These are phyloP conservation scores for Aphidius ervi DNA, from an alignment of 1,140 invertebrate genomes.

Conservation along the genomic window DNA sequence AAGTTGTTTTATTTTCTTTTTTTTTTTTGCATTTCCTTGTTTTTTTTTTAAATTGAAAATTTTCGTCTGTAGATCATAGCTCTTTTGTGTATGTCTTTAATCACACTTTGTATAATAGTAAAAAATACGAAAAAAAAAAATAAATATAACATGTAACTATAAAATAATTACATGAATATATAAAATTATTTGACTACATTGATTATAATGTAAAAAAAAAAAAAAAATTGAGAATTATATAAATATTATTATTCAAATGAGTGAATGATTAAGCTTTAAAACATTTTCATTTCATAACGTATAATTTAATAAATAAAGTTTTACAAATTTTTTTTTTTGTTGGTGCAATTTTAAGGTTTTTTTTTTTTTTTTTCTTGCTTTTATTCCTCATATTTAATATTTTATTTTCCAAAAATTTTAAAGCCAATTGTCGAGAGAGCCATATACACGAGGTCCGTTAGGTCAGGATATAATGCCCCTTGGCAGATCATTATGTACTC, in stretches of 20 bases:
- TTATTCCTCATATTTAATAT: too few species aligned
- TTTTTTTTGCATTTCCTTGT: not conserved
- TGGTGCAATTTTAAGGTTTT: constrained; percentile 28
- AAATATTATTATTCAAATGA: constrained; percentile 11
- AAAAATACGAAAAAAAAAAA: constrained; percentile 14
- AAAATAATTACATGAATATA: not conserved
- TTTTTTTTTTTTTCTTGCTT: constrained; percentile 20
- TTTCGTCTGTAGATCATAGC: constrained; percentile 31
- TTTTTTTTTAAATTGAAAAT: not conserved
- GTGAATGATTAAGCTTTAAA: constrained; percentile 9
- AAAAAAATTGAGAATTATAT: constrained; percentile 3
- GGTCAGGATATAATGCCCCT: constrained; percentile 34
- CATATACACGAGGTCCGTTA: constrained; percentile 1
- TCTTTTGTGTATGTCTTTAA: constrained; percentile 24
- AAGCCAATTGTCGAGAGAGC: too few species aligned
- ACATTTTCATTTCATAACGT: constrained; percentile 30
- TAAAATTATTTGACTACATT: not conserved
- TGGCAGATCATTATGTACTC: too few species aligned
- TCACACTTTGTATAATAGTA: constrained; percentile 48
- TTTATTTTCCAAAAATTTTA: too few species aligned
- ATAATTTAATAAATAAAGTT: constrained; percentile 37
- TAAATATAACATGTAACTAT: constrained; percentile 10
- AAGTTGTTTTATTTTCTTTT: not conserved
- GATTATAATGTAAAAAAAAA: not conserved
- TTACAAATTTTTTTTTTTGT: constrained; percentile 28